Evolutionary conservation across 2,113 vertebrate genomes (phyloP).

Genomic region (Hemichromis elongatus): DNA sequence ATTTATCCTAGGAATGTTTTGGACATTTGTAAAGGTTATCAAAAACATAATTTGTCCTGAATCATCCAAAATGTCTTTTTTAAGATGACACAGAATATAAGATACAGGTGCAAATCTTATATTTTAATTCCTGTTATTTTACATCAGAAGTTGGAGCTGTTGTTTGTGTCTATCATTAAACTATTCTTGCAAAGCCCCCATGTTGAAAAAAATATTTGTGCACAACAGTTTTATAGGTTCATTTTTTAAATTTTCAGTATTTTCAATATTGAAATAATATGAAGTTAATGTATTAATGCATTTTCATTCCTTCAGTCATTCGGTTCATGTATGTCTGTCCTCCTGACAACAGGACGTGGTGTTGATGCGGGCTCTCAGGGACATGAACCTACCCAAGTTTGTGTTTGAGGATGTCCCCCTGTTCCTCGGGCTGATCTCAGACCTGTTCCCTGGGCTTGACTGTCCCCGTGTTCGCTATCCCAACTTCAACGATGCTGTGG

Average conservation of each 20-base stretch:
- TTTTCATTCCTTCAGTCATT: background rate
- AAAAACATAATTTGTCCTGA: background rate
- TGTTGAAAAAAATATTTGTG: background rate
- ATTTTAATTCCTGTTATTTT: background rate
- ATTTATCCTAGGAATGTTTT: background rate
- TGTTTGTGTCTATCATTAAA: background rate
- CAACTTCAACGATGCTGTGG: constrained; percentile 86
- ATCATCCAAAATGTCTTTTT: background rate
- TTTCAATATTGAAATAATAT: background rate
- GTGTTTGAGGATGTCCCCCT: constrained; percentile 95
- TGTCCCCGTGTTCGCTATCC: constrained; percentile 92
- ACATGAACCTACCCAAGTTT: constrained; percentile 98
- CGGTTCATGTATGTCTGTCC: background rate
- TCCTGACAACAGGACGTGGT: constrained; percentile 84
- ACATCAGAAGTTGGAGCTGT: background rate
- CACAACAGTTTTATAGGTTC: background rate
- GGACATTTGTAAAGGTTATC: background rate
- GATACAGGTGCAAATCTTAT: background rate
- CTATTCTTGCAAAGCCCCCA: background rate
- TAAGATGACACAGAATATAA: background rate
- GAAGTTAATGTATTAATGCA: background rate
- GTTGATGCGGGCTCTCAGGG: constrained; percentile 91
- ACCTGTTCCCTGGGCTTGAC: constrained; percentile 91
- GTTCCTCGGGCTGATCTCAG: constrained; percentile 91
- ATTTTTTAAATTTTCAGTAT: background rate